Conservation (phyloP, 2,797 vertebrate genomes). For the Sebastes trivittatus region DNA sequence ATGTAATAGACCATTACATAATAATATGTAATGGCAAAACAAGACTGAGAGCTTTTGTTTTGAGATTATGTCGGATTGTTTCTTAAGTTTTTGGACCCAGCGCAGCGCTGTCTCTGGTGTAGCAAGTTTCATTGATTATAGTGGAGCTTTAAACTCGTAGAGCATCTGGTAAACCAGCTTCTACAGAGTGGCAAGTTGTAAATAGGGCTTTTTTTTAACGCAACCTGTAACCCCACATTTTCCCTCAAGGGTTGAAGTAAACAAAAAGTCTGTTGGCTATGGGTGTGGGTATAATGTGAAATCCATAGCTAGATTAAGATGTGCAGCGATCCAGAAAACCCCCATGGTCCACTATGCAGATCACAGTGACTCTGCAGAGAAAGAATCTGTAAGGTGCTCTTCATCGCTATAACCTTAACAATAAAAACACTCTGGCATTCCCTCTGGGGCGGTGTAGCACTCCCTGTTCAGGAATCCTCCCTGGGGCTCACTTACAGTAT, state of each 20-base stretch:
- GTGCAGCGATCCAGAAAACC: not conserved
- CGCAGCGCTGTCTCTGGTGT: no score
- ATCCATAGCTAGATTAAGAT: not conserved
- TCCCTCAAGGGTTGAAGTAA: not conserved
- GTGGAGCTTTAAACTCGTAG: no score
- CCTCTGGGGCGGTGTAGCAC: not conserved
- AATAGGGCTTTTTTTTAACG: no score
- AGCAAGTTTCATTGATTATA: no score
- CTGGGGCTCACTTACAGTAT: conserved; percentile 4
- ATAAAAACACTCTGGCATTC: conserved; percentile 12
- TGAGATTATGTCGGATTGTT: no score
- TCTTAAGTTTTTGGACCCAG: no score
- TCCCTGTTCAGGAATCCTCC: conserved; percentile 5
- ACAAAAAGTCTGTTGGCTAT: not conserved
- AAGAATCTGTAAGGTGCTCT: not conserved
- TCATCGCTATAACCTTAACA: not conserved
- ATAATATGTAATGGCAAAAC: no score
- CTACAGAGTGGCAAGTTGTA: no score
- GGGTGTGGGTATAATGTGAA: not conserved
- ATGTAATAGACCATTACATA: no score
- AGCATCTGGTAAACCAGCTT: no score
- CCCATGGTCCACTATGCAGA: not conserved
- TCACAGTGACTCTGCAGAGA: not conserved
- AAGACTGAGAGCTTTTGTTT: no score
- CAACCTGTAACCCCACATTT: not conserved